Conservation (phyloP, 2,888 invertebrate species). For the Harpalus rufipes region DNA sequence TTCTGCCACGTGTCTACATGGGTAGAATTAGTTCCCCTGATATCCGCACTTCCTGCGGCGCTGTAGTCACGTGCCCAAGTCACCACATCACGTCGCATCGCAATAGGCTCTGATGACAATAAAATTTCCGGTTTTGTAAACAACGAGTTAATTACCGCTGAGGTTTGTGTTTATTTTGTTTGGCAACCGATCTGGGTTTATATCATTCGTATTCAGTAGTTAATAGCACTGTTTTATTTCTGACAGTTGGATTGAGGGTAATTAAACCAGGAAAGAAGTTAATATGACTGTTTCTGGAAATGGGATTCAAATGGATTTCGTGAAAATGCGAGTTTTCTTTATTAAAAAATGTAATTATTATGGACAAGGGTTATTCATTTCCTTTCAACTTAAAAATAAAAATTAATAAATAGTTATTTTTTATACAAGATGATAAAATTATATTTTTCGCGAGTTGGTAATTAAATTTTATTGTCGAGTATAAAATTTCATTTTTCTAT, state of each 20-base stretch:
- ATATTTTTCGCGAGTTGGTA: too few relatives aligned
- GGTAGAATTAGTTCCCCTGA: slow-evolving; percentile 62
- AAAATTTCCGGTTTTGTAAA: slow-evolving; percentile 74
- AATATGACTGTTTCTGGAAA: slow-evolving; percentile 29
- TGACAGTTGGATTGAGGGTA: slow-evolving; percentile 38
- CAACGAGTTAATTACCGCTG: slow-evolving; percentile 67
- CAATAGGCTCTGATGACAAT: slow-evolving; percentile 69
- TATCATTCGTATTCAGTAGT: not conserved
- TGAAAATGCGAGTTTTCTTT: not conserved
- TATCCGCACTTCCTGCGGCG: slow-evolving; percentile 64
- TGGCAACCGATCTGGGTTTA: slow-evolving; percentile 36
- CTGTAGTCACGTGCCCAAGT: slow-evolving; percentile 48
- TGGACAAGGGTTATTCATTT: not conserved
- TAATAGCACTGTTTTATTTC: slow-evolving; percentile 41
- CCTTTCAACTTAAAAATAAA: too few relatives aligned
- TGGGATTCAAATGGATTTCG: not conserved
- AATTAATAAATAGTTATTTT: too few relatives aligned
- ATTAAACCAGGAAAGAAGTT: slow-evolving; percentile 35
- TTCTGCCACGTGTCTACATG: slow-evolving; percentile 34
- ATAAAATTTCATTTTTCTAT: too few relatives aligned
- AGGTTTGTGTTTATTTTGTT: slow-evolving; percentile 60
- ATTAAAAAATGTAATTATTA: not conserved
- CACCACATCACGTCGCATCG: not conserved
- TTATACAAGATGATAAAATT: too few relatives aligned
- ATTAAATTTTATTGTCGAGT: too few relatives aligned